These are phyloP conservation scores for Corydoras sp. DNA, from an alignment of 2,113 vertebrate genomes.

Conservation along the genomic window DNA sequence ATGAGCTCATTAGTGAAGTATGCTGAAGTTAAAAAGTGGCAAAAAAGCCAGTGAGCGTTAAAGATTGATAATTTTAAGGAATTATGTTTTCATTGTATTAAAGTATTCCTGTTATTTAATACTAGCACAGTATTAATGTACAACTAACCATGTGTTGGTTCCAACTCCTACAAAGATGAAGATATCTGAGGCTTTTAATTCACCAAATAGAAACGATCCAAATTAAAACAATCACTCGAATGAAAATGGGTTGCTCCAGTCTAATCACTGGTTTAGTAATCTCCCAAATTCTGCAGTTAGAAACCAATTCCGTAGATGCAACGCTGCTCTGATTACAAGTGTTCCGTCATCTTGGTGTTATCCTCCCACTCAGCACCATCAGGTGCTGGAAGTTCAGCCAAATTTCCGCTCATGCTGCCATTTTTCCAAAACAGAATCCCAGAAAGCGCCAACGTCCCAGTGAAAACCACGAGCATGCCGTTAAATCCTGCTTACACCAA, in stretches of 20 bases:
- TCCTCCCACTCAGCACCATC: conserved; percentile 13
- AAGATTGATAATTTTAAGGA: too few relatives aligned
- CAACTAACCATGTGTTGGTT: too few relatives aligned
- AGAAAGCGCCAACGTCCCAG: conserved; percentile 30
- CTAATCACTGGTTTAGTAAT: conserved; percentile 6
- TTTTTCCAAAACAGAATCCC: conserved; percentile 41
- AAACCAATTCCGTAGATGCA: background rate
- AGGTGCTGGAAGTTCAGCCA: conserved; percentile 15
- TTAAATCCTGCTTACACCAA: conserved; percentile 17
- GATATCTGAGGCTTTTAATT: background rate
- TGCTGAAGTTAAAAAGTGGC: too few relatives aligned
- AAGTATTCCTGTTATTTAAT: too few relatives aligned
- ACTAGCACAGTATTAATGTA: too few relatives aligned
- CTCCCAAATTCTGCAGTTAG: background rate
- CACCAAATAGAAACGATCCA: background rate
- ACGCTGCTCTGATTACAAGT: conserved; percentile 52
- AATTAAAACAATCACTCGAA: background rate
- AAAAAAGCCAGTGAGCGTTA: too few relatives aligned
- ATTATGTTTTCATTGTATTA: too few relatives aligned
- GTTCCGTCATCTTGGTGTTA: conserved; percentile 46
- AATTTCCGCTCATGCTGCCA: conserved; percentile 41
- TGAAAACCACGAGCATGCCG: conserved; percentile 22
- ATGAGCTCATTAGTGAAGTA: too few relatives aligned
- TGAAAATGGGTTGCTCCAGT: background rate
- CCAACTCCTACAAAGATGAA: too few relatives aligned